phyloP scores from a whole-genome alignment of 2,888 invertebrate species.

The Camponotus fellah region DNA sequence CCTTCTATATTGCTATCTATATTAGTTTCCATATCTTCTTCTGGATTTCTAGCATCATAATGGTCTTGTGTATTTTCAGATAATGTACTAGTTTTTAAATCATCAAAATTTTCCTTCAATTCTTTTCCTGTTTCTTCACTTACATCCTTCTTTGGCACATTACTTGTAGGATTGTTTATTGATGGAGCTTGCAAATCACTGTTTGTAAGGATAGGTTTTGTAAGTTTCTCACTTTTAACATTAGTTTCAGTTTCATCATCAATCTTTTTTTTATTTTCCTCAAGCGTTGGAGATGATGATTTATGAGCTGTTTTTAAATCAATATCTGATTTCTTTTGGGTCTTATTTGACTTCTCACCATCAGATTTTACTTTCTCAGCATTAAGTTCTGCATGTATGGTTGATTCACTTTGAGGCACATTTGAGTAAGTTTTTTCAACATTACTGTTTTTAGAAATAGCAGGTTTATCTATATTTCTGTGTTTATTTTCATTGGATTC shows the following conservation, averaged over 20 bases:
- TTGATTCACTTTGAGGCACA: background rate
- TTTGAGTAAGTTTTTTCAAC: background rate
- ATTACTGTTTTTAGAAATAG: background rate
- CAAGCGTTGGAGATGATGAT: background rate
- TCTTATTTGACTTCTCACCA: background rate
- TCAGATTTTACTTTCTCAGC: background rate
- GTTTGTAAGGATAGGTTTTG: background rate
- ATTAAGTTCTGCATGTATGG: background rate
- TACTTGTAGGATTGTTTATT: background rate
- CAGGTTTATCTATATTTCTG: too few species aligned
- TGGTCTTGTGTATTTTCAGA: constrained; percentile 67
- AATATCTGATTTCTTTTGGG: background rate
- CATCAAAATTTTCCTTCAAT: background rate
- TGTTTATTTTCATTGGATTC: background rate
- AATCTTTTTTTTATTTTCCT: background rate
- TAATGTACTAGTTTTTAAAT: constrained; percentile 55
- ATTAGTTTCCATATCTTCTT: constrained; percentile 40
- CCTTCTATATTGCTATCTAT: constrained; percentile 14
- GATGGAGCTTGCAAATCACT: background rate
- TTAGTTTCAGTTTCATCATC: background rate
- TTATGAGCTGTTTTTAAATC: background rate
- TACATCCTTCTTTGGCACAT: background rate
- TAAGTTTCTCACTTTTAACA: background rate
- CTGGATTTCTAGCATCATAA: constrained; percentile 45
- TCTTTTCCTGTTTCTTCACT: background rate